Evolutionary conservation across 2,888 invertebrate genomes (phyloP).

Genomic region (Drosophila recens): DNA sequence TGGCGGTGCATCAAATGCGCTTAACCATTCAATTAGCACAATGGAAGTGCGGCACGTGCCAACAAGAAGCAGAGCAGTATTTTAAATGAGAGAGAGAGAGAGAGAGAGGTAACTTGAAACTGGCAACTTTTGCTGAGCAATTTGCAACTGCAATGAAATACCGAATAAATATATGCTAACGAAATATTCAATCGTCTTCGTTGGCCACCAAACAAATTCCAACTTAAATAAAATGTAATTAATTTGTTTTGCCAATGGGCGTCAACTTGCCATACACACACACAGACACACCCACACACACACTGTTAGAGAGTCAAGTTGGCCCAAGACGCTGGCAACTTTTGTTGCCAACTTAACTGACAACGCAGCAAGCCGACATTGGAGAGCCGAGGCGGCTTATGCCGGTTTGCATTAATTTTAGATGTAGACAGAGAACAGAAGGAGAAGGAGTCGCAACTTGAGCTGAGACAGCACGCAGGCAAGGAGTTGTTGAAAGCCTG

Average conservation of each 20-base stretch:
- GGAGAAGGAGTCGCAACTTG: not conserved
- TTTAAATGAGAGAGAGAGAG: not conserved
- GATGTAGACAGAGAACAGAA: conserved; percentile 11
- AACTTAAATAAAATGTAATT: conserved; percentile 69
- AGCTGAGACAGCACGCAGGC: conserved; percentile 15
- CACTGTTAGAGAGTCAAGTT: conserved; percentile 1
- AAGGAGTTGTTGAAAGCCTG: conserved; percentile 46
- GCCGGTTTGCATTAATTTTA: conserved; percentile 46
- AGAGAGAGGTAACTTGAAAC: not conserved
- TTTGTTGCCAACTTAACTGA: conserved; percentile 30
- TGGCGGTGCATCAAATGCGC: conserved; percentile 61
- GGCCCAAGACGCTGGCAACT: conserved; percentile 14
- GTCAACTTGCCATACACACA: not conserved
- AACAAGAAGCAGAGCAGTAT: not conserved
- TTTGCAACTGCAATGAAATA: conserved; percentile 29
- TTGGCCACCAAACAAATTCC: conserved; percentile 32
- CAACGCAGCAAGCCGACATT: conserved; percentile 15
- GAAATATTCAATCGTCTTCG: conserved; percentile 66
- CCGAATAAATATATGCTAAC: conserved; percentile 40
- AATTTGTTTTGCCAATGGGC: conserved; percentile 57
- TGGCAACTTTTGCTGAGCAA: conserved; percentile 23
- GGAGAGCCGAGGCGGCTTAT: conserved; percentile 14
- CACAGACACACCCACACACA: not conserved
- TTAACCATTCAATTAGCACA: conserved; percentile 71
- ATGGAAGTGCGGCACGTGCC: conserved; percentile 44